Conservation (phyloP, 1,140 invertebrate species). For the Magallana ariakensis region DNA sequence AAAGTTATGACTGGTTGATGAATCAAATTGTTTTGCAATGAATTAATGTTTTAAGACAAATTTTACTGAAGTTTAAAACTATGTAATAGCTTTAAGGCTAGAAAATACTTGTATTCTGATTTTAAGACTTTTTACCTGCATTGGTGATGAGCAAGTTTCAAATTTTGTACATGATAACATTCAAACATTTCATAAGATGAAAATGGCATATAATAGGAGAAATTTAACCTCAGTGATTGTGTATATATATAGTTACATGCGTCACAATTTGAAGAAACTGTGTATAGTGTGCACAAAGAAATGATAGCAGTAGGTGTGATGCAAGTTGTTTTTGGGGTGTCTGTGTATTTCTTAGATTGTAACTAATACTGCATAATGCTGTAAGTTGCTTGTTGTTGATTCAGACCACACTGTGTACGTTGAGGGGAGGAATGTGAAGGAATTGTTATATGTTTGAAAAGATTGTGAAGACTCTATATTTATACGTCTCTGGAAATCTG, state of each 20-base stretch:
- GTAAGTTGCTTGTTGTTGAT: constrained; percentile 13
- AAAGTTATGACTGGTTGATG: too few species aligned
- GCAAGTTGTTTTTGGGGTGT: constrained; percentile 13
- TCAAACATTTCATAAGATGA: background rate
- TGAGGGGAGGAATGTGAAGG: constrained; percentile 18
- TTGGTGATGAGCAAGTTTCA: too few species aligned
- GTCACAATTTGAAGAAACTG: constrained; percentile 15
- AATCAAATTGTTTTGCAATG: too few species aligned
- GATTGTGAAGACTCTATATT: constrained; percentile 29
- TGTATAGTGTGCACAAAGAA: constrained; percentile 18
- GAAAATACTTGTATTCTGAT: too few species aligned
- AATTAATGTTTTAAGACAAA: too few species aligned
- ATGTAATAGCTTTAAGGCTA: too few species aligned
- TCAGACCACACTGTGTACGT: background rate
- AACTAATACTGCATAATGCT: constrained; percentile 34
- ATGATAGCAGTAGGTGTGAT: background rate
- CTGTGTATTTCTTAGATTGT: constrained; percentile 28
- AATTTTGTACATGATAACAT: background rate
- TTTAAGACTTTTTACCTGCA: too few species aligned
- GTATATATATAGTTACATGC: too few species aligned
- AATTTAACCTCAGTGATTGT: background rate
- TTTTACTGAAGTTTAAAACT: too few species aligned
- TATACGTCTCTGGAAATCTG: constrained; percentile 25
- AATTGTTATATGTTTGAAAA: constrained; percentile 9
- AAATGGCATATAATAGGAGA: background rate